phyloP scores from a whole-genome alignment of 2,888 invertebrate species.

The Stenodera caucasica region DNA sequence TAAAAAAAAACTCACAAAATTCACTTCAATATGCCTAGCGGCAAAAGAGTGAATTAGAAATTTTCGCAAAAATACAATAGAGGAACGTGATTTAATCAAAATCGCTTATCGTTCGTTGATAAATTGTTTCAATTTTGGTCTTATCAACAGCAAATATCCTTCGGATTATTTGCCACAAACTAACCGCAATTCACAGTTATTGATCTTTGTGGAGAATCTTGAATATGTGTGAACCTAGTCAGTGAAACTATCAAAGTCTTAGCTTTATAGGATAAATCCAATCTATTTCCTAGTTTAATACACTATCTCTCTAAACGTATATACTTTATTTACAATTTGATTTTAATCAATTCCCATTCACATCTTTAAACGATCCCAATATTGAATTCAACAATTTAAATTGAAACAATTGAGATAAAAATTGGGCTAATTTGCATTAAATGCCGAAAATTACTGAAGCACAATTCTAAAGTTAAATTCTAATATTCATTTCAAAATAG shows the following conservation, averaged over 20 bases:
- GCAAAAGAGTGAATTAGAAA: too few species aligned
- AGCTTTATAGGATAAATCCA: not conserved
- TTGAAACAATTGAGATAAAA: too few species aligned
- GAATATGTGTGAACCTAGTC: not conserved
- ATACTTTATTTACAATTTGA: not conserved
- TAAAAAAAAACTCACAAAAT: too few species aligned
- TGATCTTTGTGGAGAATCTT: not conserved
- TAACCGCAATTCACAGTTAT: not conserved
- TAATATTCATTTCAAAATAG: not conserved
- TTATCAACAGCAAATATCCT: slow-evolving; percentile 2
- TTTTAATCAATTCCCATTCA: not conserved
- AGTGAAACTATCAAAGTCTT: not conserved
- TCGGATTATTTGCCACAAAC: not conserved
- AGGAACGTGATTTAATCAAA: not conserved
- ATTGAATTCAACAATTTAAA: too few species aligned
- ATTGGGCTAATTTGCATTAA: not conserved
- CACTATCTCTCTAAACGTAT: not conserved
- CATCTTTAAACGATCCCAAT: too few species aligned
- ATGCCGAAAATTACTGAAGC: too few species aligned
- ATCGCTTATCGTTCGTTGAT: not conserved
- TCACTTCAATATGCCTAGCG: too few species aligned
- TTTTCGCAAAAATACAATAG: too few species aligned
- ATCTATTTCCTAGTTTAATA: not conserved
- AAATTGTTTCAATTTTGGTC: not conserved
- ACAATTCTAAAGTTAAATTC: not conserved